Conservation (phyloP, 2,797 vertebrate genomes). For the Tympanoctomys barrerae region DNA sequence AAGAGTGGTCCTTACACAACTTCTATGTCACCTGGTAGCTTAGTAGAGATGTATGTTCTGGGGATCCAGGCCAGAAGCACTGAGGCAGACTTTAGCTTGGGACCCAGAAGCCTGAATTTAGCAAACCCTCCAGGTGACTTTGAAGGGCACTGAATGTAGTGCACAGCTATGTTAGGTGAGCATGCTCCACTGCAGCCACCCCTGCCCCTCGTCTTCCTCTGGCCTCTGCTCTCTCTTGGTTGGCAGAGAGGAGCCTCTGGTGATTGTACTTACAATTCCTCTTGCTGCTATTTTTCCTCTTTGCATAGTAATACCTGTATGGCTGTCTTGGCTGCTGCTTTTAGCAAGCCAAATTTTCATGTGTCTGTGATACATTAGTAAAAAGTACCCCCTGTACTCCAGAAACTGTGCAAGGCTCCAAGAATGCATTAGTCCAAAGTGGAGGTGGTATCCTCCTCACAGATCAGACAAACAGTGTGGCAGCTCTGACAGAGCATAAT, state of each 20-base stretch:
- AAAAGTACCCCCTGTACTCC: neutral
- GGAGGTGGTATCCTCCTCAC: neutral
- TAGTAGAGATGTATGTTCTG: neutral
- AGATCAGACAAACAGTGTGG: neutral
- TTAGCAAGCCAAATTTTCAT: neutral
- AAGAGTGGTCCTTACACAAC: neutral
- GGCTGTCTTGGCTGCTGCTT: neutral
- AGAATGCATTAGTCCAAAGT: neutral
- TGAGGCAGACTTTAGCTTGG: neutral
- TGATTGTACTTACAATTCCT: neutral
- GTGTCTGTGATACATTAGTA: too few relatives aligned
- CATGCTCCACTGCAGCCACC: neutral
- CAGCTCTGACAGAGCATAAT: neutral
- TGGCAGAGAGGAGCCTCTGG: neutral
- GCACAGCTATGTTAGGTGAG: neutral
- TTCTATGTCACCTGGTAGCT: neutral
- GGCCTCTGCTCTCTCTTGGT: neutral
- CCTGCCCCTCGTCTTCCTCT: neutral
- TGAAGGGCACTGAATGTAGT: neutral
- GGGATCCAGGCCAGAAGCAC: neutral
- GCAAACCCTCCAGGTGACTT: neutral
- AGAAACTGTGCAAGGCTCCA: neutral
- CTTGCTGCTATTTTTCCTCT: neutral
- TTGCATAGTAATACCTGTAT: fast-evolving
- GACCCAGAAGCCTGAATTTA: neutral